These are phyloP conservation scores for Lates japonicus DNA, from an alignment of 2,797 vertebrate genomes.

Conservation along the genomic window DNA sequence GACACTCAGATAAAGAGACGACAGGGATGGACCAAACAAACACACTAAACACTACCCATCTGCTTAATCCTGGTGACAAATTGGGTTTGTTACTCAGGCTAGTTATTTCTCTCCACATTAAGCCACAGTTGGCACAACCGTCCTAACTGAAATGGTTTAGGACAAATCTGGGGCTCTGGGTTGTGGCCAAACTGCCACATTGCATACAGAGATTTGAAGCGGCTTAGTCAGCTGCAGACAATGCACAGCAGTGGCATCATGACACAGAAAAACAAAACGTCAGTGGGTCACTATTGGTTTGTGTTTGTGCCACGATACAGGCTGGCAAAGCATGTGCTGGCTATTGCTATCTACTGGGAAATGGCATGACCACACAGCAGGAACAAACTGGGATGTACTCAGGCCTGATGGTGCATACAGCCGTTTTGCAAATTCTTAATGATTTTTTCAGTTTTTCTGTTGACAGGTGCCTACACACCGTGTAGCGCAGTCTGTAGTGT, in stretches of 20 bases:
- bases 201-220: slow-evolving; percentile 68
- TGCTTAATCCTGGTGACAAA: slow-evolving; percentile 65
- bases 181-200: slow-evolving; percentile 65
- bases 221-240: slow-evolving; percentile 78
- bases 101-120: slow-evolving; percentile 58
- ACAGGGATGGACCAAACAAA: slow-evolving; percentile 29
- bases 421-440: neutral
- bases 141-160: slow-evolving; percentile 58
- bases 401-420: slow-evolving; percentile 4
- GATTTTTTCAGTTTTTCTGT: slow-evolving; percentile 1
- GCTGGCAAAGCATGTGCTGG: slow-evolving; percentile 59
- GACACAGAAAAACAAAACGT: slow-evolving; percentile 77
- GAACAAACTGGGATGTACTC: slow-evolving; percentile 25
- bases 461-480: neutral
- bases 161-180: slow-evolving; percentile 76
- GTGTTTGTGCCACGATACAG: slow-evolving; percentile 48
- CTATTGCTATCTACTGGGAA: slow-evolving; percentile 52
- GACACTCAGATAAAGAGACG: slow-evolving; percentile 44
- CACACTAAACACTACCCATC: slow-evolving; percentile 62
- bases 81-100: slow-evolving; percentile 63
- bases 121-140: slow-evolving; percentile 57
- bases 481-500: neutral
- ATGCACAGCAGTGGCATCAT: slow-evolving; percentile 73
- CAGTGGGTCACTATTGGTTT: slow-evolving; percentile 72
- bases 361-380: slow-evolving; percentile 66